These are phyloP conservation scores for Stercorarius parasiticus DNA, from an alignment of 2,113 vertebrate genomes.

Conservation along the genomic window DNA sequence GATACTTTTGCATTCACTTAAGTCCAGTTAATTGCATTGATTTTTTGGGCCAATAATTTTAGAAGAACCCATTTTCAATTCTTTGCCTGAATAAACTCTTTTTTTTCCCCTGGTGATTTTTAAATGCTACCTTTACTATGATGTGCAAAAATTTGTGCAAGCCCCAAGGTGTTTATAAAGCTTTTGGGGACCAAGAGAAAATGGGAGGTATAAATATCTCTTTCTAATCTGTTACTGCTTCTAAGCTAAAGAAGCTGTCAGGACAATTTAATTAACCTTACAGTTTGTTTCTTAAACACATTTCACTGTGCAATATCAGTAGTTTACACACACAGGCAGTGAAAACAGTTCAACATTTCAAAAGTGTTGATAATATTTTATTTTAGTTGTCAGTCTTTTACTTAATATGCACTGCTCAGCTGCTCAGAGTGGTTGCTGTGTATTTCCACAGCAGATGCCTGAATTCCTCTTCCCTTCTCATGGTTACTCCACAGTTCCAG, in stretches of 20 bases:
- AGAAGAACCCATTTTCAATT: background rate
- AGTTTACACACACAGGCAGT: background rate
- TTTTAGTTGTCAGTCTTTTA: background rate
- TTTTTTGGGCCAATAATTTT: slow-evolving; percentile 21
- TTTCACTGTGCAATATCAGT: background rate
- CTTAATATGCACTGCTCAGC: background rate
- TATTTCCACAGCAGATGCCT: background rate
- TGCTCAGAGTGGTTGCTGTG: background rate
- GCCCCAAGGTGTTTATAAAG: background rate
- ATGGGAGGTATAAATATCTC: background rate
- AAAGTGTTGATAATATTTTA: background rate
- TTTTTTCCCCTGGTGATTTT: background rate
- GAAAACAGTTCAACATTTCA: background rate
- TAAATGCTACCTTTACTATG: background rate
- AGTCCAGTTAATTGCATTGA: slow-evolving; percentile 52
- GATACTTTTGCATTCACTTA: slow-evolving; percentile 13
- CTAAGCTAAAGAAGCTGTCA: background rate
- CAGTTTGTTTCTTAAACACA: background rate
- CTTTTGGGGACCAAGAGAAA: background rate
- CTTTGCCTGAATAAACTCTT: background rate
- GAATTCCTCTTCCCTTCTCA: background rate
- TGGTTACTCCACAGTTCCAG: background rate
- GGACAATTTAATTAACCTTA: background rate
- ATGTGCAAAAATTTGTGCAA: background rate
- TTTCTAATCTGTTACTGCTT: background rate